Evolutionary conservation across 2,888 invertebrate genomes (phyloP), one percentile per base, ranked within the genome.

Genomic region (Cistogaster globosa): DNA sequence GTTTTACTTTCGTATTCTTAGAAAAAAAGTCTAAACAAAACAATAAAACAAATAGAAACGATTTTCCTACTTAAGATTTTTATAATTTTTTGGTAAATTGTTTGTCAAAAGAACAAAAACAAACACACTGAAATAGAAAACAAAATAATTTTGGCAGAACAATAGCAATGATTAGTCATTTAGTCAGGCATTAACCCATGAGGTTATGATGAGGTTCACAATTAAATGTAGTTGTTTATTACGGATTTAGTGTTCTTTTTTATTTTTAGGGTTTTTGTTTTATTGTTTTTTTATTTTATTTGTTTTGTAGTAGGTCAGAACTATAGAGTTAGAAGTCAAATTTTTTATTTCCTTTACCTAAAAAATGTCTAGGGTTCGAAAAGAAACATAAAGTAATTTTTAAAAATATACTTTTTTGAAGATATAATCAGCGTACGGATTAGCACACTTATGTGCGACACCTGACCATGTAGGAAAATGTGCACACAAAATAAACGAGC

Each of bases 151-250:
- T 76, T 76, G 76, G 53, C 76, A 82, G 71, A 71, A 82, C 48
- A 82, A 82, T 18, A 57, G 38, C 48, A 82, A 32, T 65, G 26
- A 11, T 48, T 58, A 32, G 63, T 36, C 38, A 51, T 55, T 7
- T 38, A 45, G n/a, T 9, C 68, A 58, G 48, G 14, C 78, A 68
- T 76, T 82, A 82, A 76, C 76, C 82, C 82, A 53, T 71, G 32
- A 22, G 51, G 16, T 42, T 38, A 38, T 67, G 26, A 32, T 16
- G 42, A 22, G 80, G 48, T n/a, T 26, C 4, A 63, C 8, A 57
- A 12, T 32, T 5, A 36, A 16, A 42, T 22, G 32, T 14, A 18
- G 8, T 45, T 58, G 48, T 57, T 53, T 20, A 48, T 16, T 26
- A 11, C 8, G 9, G 42, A 2, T 57, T 42, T 18, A 38, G 11